Percentiles rank a stretch among this genome's conserved stretches.
Evolutionary conservation across 2,888 invertebrate genomes (phyloP).

Genomic region (Melieria omissa): DNA sequence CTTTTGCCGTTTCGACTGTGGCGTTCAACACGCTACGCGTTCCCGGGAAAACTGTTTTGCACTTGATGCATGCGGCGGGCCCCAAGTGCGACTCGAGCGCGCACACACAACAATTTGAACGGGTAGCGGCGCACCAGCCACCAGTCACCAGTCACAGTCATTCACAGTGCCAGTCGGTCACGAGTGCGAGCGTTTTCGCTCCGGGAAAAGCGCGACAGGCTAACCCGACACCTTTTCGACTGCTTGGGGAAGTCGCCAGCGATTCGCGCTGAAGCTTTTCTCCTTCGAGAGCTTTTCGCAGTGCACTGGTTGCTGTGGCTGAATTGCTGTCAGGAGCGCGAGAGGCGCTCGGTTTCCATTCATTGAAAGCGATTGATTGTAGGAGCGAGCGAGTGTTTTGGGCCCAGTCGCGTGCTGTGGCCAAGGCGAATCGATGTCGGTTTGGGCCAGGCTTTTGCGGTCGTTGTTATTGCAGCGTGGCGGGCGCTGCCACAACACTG

Average conservation of each 20-base stretch:
- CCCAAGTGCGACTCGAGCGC: conserved; percentile 36
- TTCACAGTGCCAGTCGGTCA: conserved; percentile 1
- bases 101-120: conserved; percentile 2
- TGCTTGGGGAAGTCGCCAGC: too few species aligned
- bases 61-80: conserved; percentile 62
- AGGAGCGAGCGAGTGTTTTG: neutral
- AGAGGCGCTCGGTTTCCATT: too few species aligned
- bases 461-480: neutral
- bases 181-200: neutral
- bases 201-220: conserved; percentile 21
- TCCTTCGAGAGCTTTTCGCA: too few species aligned
- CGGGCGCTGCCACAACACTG: neutral
- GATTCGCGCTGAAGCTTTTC: too few species aligned
- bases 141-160: neutral
- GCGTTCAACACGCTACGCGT: conserved; percentile 60
- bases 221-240: too few species aligned
- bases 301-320: neutral
- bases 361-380: neutral
- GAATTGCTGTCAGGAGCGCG: neutral
- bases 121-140: too few species aligned
- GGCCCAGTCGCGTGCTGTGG: neutral
- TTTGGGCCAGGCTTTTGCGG: neutral
- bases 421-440: too few species aligned
- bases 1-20: conserved; percentile 4
- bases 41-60: conserved; percentile 62